A percentile compares a stretch with the other conserved stretches of the same genome.
phyloP scores from a whole-genome alignment of 1,140 invertebrate genomes.

The Himalopsyche phryganea region DNA sequence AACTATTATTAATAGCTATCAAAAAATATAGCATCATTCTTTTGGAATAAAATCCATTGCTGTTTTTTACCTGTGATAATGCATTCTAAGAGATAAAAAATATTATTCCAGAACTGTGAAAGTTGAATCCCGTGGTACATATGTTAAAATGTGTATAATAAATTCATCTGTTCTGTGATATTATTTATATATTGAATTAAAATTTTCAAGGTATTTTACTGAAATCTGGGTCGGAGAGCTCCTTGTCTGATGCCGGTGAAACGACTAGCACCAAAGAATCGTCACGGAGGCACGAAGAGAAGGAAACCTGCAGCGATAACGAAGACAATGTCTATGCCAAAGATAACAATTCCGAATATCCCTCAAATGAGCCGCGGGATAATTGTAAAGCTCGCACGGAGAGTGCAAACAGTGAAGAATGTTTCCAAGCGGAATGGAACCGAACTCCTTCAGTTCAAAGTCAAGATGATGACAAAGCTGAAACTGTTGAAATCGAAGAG shows the following conservation, averaged over 20 bases:
- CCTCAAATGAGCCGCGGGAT: conserved; percentile 36
- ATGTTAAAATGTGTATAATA: no score
- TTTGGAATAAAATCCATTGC: no score
- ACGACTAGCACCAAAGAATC: conserved; percentile 67
- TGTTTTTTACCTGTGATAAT: no score
- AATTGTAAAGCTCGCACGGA: conserved; percentile 37
- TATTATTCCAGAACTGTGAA: no score
- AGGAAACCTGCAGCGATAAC: conserved; percentile 63
- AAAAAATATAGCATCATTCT: no score
- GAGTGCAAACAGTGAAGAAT: conserved; percentile 32
- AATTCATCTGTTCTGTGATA: no score
- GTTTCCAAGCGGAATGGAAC: conserved; percentile 19
- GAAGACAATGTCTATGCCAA: conserved; percentile 41
- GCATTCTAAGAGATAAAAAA: no score
- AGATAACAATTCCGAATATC: conserved; percentile 25
- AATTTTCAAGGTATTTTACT: conserved; percentile 43
- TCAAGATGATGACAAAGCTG: conserved; percentile 30
- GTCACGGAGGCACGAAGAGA: conserved; percentile 64
- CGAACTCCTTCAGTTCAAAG: conserved; percentile 41
- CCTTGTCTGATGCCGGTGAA: conserved; percentile 70
- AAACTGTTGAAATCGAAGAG: conserved; percentile 32
- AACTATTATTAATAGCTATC: no score
- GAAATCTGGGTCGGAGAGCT: conserved; percentile 84
- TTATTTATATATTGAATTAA: no score
- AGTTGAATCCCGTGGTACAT: no score